Evolutionary conservation across 2,888 invertebrate genomes (phyloP).

Genomic region (Amblyjoppa proteus): DNA sequence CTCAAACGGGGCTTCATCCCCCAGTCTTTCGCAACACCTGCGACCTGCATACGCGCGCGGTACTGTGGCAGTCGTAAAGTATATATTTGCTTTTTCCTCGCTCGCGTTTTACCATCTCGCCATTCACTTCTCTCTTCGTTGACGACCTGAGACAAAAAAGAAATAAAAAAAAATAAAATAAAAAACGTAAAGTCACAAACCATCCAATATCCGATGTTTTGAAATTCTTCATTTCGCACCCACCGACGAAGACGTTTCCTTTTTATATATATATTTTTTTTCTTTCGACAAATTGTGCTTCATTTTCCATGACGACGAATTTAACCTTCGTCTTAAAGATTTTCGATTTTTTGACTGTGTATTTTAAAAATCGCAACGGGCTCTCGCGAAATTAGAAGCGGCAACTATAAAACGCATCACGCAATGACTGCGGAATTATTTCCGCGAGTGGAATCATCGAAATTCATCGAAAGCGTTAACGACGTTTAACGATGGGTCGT

Average conservation of each 20-base stretch:
- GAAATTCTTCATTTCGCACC: conserved; percentile 62
- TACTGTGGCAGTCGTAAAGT: conserved; percentile 66
- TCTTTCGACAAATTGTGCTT: neutral
- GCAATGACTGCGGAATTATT: neutral
- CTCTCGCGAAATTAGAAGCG: neutral
- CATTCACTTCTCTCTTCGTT: neutral
- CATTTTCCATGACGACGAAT: neutral
- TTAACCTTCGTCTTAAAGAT: neutral
- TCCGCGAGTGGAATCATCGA: neutral
- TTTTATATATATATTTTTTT: neutral
- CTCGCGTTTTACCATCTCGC: neutral
- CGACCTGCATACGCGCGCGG: conserved; percentile 66
- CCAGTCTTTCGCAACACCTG: conserved; percentile 73
- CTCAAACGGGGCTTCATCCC: conserved; percentile 9
- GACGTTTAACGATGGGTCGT: neutral
- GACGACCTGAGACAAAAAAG: conserved; percentile 33
- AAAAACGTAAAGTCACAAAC: conserved; percentile 30
- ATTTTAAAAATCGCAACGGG: too few relatives aligned
- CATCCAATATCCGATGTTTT: conserved; percentile 69
- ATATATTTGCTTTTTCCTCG: conserved; percentile 58
- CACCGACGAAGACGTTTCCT: neutral
- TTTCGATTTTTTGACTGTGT: too few relatives aligned
- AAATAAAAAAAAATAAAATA: too few relatives aligned
- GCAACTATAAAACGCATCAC: neutral
- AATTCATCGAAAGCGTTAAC: neutral